phyloP scores from a whole-genome alignment of 2,888 invertebrate species.

The Eupithecia vulgata region DNA sequence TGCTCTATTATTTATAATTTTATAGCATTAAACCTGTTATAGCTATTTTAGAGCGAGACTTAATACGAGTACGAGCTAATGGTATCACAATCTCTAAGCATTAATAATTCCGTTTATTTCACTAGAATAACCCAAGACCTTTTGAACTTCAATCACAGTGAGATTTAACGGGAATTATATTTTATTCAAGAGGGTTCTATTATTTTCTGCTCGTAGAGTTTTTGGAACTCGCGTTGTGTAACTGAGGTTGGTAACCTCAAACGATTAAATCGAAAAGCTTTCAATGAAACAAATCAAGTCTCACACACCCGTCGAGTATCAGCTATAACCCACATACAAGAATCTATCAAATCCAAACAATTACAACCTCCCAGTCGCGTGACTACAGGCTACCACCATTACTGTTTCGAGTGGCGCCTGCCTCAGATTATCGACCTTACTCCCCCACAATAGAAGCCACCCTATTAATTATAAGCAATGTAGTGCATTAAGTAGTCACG shows the following conservation, averaged over 20 bases:
- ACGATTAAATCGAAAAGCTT: background rate
- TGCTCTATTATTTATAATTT: conserved; percentile 20
- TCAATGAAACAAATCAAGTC: background rate
- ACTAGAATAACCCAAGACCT: background rate
- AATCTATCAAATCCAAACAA: conserved; percentile 28
- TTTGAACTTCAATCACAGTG: background rate
- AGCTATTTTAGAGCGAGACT: background rate
- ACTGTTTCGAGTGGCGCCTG: conserved; percentile 21
- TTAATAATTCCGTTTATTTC: background rate
- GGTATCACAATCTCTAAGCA: background rate
- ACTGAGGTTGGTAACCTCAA: background rate
- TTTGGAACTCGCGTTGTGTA: background rate
- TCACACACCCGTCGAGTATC: background rate
- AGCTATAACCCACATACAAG: conserved; percentile 16
- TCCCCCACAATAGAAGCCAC: conserved; percentile 33
- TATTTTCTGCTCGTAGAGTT: background rate
- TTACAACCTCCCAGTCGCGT: conserved; percentile 34
- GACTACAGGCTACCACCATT: conserved; percentile 33
- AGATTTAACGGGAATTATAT: background rate
- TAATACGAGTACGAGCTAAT: background rate
- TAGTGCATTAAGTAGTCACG: conserved; percentile 39
- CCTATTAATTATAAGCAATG: conserved; percentile 38
- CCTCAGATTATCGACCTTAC: conserved; percentile 36
- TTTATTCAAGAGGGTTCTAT: background rate
- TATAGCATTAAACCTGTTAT: background rate